Base-by-base conservation (phyloP, 2,113 vertebrate species). In the Crotalus helleri region DNA sequence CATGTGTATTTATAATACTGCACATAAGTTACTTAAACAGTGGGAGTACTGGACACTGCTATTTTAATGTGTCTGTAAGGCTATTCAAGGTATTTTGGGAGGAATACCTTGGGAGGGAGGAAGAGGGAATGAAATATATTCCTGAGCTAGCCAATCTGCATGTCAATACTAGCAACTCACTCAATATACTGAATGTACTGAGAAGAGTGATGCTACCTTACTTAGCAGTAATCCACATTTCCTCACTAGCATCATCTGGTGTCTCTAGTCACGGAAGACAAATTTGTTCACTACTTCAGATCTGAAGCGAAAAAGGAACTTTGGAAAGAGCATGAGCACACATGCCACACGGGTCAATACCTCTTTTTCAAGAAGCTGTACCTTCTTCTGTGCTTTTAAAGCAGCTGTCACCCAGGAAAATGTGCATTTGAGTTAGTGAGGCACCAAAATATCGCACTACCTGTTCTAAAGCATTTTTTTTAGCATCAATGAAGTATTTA, bases 121-220 rank as follows among this genome's bases (percentile, higher is more conserved):
- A 29, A 29, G 69, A 93, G 64, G 12, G 87, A 91, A 95, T 94
- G 91, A 49, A 96, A 95, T 88, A 81, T 94, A 95, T 97, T 95
- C 97, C 97, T 97, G 97, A 97, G 97, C 95, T 95, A 92, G 95
- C 93, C 95, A 94, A 93, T 91, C 93, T 91, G 74, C 29, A n/a
- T 10, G 61, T 95, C 92, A 93, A 59, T 55, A 91, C 59, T 92
- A 93, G 90, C 57, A 94, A 94, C 49, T 88, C n/a, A 5, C 85
- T 91, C 58, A 21, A 61, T 69, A 93, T 17, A 21, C 29, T 26
- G 85, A 85, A 81, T 92, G 58, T 49, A 89, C 90, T 19, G 54
- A 91, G 39, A 92, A 74, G 87, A 44, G 87, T 69, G 49, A 93
- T 61, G 8, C 26, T 59, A 81, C 21, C 29, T 46, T 9, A 87